Base-by-base conservation (phyloP, 2,797 vertebrate genomes). In the Hydrolagus colliei region DNA sequence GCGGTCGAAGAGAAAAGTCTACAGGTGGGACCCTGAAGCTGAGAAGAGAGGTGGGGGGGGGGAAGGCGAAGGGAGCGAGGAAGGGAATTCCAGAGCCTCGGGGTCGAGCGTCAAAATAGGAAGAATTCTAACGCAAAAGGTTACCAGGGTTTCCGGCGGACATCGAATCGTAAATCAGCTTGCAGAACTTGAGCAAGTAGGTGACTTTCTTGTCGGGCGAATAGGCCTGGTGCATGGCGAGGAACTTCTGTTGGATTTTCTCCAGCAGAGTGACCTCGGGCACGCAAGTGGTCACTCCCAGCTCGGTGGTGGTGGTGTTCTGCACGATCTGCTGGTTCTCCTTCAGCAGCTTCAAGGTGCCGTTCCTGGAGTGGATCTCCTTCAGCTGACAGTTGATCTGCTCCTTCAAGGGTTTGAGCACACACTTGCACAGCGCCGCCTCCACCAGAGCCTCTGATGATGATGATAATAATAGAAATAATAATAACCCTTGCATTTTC, bases 101-200 rank as follows among this genome's bases (percentile, higher is more conserved):
- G 27, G 27, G 27, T 27, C 77, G 63, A 62, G 20, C 61, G n/a
- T 73, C 20, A 14, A 59, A 1, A 4, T 84, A 87, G 59, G n/a
- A 6, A 9, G 4, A 1, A 8, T 86, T 73, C 4, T 3, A 18
- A 41, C 9, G 59, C 82, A 73, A 86, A 12, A 73, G 14, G 35
- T 67, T 92, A 96, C 98, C 97, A 93, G 96, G 94, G 73, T 90
- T 93, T 91, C 97, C 96, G 13, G 96, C 92, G 18, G 97, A 92
- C 97, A 99, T 99, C 87, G 95, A 97, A 87, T 99, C 96, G 0
- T 99, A 99, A 91, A 99, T 99, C 88, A 98, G 94, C 89, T 98
- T 99, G 94, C 98, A 99, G 86, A 96, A 92, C 90, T 99, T 99
- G 27, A 99, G 94, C 87, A 99, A 93, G 88, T 95, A 91, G 87